These are phyloP conservation scores for Porphyrio hochstetteri DNA, from an alignment of 2,113 vertebrate genomes.

Conservation along the genomic window DNA sequence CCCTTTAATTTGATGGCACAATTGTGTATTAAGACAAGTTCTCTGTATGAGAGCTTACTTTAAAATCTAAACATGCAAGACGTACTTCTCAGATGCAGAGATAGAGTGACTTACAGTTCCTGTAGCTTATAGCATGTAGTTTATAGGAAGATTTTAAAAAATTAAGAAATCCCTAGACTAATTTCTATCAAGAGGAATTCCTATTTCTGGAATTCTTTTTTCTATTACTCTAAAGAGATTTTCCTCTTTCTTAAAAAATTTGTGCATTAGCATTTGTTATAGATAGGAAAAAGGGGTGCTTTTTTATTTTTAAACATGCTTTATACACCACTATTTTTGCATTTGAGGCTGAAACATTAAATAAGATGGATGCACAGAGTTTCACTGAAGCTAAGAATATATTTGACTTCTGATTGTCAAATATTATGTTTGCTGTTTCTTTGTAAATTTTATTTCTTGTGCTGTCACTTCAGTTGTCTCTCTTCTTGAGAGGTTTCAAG, in stretches of 20 bases:
- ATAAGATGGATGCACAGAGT: too few relatives aligned
- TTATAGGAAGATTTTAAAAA: not conserved
- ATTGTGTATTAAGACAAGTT: not conserved
- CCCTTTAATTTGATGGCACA: not conserved
- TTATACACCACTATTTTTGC: not conserved
- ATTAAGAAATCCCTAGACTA: not conserved
- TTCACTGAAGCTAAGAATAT: not conserved
- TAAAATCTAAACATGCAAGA: not conserved
- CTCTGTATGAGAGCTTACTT: not conserved
- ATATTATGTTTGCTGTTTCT: not conserved
- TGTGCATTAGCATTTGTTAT: not conserved
- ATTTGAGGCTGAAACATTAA: not conserved
- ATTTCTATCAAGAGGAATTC: not conserved
- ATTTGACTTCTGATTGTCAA: not conserved
- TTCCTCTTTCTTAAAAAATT: not conserved
- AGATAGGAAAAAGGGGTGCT: fast-evolving
- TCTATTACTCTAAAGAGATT: not conserved
- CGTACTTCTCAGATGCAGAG: not conserved
- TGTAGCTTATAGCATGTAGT: not conserved
- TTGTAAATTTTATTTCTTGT: not conserved
- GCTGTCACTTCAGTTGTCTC: not conserved
- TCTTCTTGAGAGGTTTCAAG: not conserved
- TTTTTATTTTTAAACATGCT: not conserved
- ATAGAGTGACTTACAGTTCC: not conserved
- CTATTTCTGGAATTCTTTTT: not conserved